Percentiles rank a stretch among this genome's conserved stretches.
Conservation (phyloP, 1,140 invertebrate genomes). For the Drosophila yakuba region DNA sequence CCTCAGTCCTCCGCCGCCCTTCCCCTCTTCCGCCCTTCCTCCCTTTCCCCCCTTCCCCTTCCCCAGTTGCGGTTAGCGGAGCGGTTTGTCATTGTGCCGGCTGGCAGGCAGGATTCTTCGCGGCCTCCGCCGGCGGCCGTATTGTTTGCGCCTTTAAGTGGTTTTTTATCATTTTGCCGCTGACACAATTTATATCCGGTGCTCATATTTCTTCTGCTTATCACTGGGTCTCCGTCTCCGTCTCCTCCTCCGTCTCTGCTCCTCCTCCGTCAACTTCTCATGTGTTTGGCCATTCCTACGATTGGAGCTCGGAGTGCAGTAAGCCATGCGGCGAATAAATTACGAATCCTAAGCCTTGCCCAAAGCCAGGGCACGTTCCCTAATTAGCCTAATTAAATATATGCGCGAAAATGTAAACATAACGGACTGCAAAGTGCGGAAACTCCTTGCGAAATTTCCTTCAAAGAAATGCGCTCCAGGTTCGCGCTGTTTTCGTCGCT, state of each 20-base stretch:
- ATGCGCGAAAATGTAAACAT: constrained; percentile 73
- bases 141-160: constrained; percentile 84
- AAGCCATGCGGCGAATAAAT: constrained; percentile 75
- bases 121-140: constrained; percentile 60
- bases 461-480: constrained; percentile 40
- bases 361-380: constrained; percentile 73
- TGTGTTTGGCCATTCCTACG: constrained; percentile 68
- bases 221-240: constrained; percentile 48
- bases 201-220: constrained; percentile 84
- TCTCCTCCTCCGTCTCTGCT: neutral
- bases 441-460: constrained; percentile 52
- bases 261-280: constrained; percentile 31
- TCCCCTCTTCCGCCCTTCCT: constrained; percentile 6
- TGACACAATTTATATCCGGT: constrained; percentile 84
- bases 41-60: constrained; percentile 1
- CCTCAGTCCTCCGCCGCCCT: neutral
- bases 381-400: constrained; percentile 83
- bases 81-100: constrained; percentile 82
- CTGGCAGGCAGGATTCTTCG: constrained; percentile 50
- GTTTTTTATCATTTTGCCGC: constrained; percentile 84
- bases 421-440: constrained; percentile 23
- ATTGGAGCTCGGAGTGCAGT: constrained; percentile 79
- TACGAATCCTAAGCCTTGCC: constrained; percentile 58
- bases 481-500: constrained; percentile 5
- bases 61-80: constrained; percentile 70